Evolutionary conservation across 2,888 invertebrate species (phyloP).

Genomic region (Eudemis profundana): DNA sequence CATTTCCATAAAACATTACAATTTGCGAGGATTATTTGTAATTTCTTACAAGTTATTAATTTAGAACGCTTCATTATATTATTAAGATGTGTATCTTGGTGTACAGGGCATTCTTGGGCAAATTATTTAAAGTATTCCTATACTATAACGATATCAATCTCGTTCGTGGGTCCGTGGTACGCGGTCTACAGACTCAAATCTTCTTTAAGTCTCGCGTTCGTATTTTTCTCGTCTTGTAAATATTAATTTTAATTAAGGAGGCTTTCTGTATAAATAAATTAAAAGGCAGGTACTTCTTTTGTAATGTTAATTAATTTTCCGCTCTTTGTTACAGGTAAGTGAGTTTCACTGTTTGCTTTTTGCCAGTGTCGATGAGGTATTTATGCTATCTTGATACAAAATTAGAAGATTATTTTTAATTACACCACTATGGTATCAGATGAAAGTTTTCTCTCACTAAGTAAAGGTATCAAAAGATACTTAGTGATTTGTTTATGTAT

Average conservation of each 20-base stretch:
- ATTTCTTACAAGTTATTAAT: conserved; percentile 15
- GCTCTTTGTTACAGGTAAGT: conserved; percentile 79
- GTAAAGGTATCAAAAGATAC: neutral
- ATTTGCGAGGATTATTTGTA: conserved; percentile 34
- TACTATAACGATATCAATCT: neutral
- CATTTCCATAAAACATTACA: conserved; percentile 44
- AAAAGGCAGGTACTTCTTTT: conserved; percentile 68
- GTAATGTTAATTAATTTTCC: conserved; percentile 80
- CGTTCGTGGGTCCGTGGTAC: conserved; percentile 43
- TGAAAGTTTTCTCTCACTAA: neutral
- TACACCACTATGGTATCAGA: neutral
- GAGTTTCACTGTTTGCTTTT: conserved; percentile 69
- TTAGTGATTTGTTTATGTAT: neutral
- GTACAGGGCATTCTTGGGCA: neutral
- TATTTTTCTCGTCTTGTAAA: conserved; percentile 72
- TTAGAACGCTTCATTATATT: neutral
- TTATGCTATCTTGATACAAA: neutral
- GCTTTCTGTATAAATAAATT: conserved; percentile 80
- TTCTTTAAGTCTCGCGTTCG: conserved; percentile 38
- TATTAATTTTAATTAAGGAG: conserved; percentile 83
- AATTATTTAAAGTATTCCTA: neutral
- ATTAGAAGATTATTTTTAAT: neutral
- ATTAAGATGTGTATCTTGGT: neutral
- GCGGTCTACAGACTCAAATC: conserved; percentile 51
- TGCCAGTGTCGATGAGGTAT: conserved; percentile 36